phyloP scores from a whole-genome alignment of 2,797 vertebrate species.

The Phylloscopus collybita region DNA sequence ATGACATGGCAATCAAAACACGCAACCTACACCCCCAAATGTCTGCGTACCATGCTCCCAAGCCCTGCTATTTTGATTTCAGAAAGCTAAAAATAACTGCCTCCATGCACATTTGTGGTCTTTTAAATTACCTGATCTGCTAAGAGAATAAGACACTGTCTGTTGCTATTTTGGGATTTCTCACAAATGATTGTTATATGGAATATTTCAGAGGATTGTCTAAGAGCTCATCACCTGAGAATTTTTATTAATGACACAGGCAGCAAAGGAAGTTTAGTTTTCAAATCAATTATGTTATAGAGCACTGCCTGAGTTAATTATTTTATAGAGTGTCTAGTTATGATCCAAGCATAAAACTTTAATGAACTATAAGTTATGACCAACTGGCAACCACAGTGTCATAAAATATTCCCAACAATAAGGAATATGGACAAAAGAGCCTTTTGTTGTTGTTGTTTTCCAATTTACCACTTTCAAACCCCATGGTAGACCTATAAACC shows the following conservation, averaged over 20 bases:
- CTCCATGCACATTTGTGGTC: background rate
- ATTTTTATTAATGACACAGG: background rate
- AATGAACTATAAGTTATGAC: background rate
- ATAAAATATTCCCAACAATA: constrained; percentile 7
- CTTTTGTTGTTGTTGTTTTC: background rate
- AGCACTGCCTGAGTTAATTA: background rate
- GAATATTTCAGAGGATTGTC: background rate
- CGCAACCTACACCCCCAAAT: background rate
- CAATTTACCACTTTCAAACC: constrained; percentile 4
- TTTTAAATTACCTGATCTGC: background rate
- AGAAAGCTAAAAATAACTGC: background rate
- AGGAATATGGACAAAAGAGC: background rate
- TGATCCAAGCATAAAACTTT: background rate
- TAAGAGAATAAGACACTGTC: background rate
- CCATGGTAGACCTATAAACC: constrained; percentile 5
- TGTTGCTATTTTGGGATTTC: background rate
- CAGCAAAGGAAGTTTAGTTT: background rate
- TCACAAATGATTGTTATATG: background rate
- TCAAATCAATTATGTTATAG: background rate
- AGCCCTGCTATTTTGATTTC: background rate
- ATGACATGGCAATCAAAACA: background rate
- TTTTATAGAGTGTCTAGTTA: background rate
- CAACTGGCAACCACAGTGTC: background rate
- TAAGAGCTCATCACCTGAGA: background rate
- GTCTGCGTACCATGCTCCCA: background rate